phyloP scores from a whole-genome alignment of 2,888 invertebrate species.

The Synanthedon andrenaeformis region DNA sequence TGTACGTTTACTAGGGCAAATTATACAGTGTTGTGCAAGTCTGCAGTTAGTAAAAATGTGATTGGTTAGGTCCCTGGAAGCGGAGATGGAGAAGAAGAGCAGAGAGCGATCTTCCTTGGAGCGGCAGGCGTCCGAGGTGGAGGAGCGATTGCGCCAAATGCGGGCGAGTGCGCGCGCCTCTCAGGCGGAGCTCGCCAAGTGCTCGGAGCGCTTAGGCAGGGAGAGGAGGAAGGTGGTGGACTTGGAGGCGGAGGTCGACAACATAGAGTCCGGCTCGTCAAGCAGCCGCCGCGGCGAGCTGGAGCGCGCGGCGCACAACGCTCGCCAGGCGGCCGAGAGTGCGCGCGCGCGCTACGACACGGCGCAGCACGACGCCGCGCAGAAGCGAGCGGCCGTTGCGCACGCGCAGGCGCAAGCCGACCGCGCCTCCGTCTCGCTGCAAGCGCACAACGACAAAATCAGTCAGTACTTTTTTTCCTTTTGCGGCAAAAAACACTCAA shows the following conservation, averaged over 20 bases:
- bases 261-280: constrained; percentile 35
- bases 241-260: constrained; percentile 41
- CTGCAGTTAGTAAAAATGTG: no score
- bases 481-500: no score
- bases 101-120: constrained; percentile 34
- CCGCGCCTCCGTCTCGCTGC: constrained; percentile 4
- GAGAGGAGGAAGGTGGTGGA: constrained; percentile 43
- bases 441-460: constrained; percentile 18
- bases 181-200: constrained; percentile 17
- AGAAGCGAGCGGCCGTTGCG: constrained; percentile 32
- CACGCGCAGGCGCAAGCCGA: constrained; percentile 9
- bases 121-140: constrained; percentile 34
- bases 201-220: constrained; percentile 28
- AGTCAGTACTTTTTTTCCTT: constrained; percentile 14
- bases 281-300: constrained; percentile 23
- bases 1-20: no score
- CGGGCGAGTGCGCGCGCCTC: constrained; percentile 25
- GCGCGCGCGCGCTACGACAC: constrained; percentile 42
- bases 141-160: constrained; percentile 30
- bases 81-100: constrained; percentile 39
- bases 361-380: constrained; percentile 39
- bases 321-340: constrained; percentile 19
- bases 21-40: no score
- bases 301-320: constrained; percentile 15
- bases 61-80: constrained; percentile 22